phyloP scores from a whole-genome alignment of 2,113 vertebrate genomes.

The Esox niger region DNA sequence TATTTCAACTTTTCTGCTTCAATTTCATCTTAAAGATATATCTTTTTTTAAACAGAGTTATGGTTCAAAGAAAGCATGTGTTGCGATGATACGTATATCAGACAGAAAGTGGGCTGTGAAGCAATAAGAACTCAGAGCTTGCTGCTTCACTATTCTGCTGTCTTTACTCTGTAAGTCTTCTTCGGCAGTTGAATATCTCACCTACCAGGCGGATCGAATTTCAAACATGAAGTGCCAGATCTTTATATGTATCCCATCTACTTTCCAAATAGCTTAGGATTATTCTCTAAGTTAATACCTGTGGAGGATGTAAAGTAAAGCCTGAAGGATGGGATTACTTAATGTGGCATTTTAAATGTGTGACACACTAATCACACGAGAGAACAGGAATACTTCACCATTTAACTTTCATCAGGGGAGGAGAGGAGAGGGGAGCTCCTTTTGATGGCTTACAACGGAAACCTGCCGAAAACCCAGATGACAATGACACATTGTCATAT shows the following conservation, averaged over 20 bases:
- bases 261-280: constrained; percentile 95
- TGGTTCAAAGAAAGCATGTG: not conserved
- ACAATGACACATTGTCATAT: constrained; percentile 71
- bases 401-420: constrained; percentile 72
- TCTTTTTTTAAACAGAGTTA: not conserved
- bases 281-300: constrained; percentile 98
- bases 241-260: constrained; percentile 88
- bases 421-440: constrained; percentile 58
- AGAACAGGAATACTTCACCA: constrained; percentile 87
- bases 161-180: not conserved
- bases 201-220: constrained; percentile 92
- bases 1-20: not conserved
- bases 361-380: constrained; percentile 94
- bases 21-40: not conserved
- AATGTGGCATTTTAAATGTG: constrained; percentile 96
- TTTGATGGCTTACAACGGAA: constrained; percentile 57
- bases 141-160: not conserved
- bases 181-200: constrained; percentile 54
- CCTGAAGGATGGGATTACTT: constrained; percentile 99
- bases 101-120: not conserved
- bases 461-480: constrained; percentile 53
- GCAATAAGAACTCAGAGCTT: not conserved
- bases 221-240: constrained; percentile 96
- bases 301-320: constrained; percentile 98
- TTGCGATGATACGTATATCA: constrained; percentile 13